Evolutionary conservation across 2,888 invertebrate genomes (phyloP).

Genomic region (Perithous albicinctus): DNA sequence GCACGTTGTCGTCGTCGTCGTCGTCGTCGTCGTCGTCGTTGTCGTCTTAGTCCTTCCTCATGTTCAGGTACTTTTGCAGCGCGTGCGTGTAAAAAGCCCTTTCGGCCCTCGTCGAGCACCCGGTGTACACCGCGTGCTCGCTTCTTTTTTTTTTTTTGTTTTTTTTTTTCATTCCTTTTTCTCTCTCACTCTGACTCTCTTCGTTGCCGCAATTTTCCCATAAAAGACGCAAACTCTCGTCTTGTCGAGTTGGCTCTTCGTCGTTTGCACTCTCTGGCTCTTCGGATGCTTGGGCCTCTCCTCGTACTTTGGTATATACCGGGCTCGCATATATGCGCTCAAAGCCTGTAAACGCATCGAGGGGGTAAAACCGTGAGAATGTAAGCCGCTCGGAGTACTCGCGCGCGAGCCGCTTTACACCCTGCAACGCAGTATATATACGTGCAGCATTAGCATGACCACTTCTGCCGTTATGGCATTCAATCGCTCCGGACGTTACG

Average conservation of each 20-base stretch:
- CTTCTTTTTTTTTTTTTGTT: constrained; percentile 5
- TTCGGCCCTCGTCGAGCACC: constrained; percentile 34
- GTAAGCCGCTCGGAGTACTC: constrained; percentile 29
- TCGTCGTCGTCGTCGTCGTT: constrained; percentile 16
- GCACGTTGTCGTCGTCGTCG: constrained; percentile 2
- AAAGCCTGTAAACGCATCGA: constrained; percentile 40
- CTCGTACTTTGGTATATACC: background rate
- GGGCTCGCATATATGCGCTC: constrained; percentile 1
- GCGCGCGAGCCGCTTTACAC: constrained; percentile 3
- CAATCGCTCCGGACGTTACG: constrained; percentile 37
- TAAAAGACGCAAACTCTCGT: constrained; percentile 37
- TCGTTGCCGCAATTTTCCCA: constrained; percentile 27
- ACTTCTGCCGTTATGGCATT: constrained; percentile 46
- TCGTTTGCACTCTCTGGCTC: background rate
- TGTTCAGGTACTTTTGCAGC: constrained; percentile 20
- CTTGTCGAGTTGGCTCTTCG: background rate
- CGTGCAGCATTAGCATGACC: constrained; percentile 56
- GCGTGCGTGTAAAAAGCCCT: constrained; percentile 6
- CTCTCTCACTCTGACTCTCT: constrained; percentile 6
- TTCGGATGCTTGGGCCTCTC: background rate
- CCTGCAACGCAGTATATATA: constrained; percentile 40
- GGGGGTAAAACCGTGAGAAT: constrained; percentile 64
- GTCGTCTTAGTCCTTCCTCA: too few species aligned
- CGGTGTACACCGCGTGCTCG: constrained; percentile 29
- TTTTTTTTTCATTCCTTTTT: background rate